phyloP scores from a whole-genome alignment of 2,113 vertebrate species.

The Perccottus glenii region DNA sequence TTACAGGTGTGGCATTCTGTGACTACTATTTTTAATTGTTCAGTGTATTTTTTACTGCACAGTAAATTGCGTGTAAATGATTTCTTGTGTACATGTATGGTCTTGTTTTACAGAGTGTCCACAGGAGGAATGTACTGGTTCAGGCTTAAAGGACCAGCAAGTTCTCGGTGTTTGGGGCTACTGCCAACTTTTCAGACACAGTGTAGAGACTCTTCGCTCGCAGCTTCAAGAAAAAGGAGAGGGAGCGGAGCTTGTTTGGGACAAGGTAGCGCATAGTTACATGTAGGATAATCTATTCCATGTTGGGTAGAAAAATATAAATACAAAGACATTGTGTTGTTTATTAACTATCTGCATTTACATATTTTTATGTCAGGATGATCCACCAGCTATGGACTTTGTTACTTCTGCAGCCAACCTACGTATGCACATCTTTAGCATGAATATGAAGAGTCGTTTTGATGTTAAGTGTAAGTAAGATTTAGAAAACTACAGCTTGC shows the following conservation, averaged over 20 bases:
- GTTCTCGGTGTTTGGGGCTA: slow-evolving; percentile 89
- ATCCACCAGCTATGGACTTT: slow-evolving; percentile 96
- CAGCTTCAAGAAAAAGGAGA: slow-evolving; percentile 90
- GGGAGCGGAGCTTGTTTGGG: slow-evolving; percentile 92
- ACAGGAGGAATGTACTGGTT: slow-evolving; percentile 76
- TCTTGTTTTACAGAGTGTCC: slow-evolving; percentile 57
- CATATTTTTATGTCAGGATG: slow-evolving; percentile 83
- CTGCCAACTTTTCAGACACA: slow-evolving; percentile 88
- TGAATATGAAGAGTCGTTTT: slow-evolving; percentile 98
- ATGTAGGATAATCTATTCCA: neutral
- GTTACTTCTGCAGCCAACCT: slow-evolving; percentile 95
- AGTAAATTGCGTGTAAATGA: neutral
- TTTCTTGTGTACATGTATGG: neutral
- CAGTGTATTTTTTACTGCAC: neutral
- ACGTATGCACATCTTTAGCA: slow-evolving; percentile 98
- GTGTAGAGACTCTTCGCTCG: slow-evolving; percentile 88
- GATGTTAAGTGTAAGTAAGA: slow-evolving; percentile 95
- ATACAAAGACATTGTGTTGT: neutral
- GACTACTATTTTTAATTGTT: no score
- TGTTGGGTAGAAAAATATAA: neutral
- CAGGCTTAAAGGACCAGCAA: slow-evolving; percentile 92
- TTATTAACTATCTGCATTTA: no score
- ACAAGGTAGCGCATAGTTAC: slow-evolving; percentile 84
- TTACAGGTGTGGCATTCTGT: neutral
- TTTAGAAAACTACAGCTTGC: no score